A percentile compares a stretch with the other conserved stretches of the same genome.
These are phyloP conservation scores for Microcebus lehilahytsara DNA, from an alignment of 2,113 vertebrate species.

Conservation along the genomic window DNA sequence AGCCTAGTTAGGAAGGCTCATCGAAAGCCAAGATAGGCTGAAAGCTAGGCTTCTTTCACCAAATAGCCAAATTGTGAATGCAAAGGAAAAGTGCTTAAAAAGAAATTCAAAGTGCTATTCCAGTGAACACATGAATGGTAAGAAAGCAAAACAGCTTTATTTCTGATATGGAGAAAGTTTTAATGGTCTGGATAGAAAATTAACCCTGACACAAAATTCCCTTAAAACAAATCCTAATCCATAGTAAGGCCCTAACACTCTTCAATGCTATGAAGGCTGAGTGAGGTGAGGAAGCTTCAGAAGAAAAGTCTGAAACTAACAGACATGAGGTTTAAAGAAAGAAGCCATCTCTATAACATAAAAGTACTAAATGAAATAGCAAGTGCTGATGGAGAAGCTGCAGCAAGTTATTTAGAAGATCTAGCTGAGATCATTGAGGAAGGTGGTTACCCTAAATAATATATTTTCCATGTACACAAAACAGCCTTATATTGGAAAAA, in stretches of 20 bases:
- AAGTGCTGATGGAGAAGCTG: neutral
- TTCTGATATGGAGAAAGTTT: neutral
- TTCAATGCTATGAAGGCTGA: neutral
- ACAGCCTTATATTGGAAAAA: neutral
- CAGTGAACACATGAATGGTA: neutral
- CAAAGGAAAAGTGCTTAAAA: neutral
- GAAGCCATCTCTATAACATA: neutral
- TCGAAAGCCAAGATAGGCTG: neutral
- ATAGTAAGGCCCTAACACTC: neutral
- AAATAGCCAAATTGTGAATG: neutral
- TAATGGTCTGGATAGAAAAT: neutral
- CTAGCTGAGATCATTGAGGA: neutral
- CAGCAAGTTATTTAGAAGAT: neutral
- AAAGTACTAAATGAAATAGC: neutral
- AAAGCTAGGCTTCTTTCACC: neutral
- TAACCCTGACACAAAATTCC: neutral
- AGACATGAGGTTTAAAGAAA: neutral
- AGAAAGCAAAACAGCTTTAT: neutral
- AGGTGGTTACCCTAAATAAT: neutral
- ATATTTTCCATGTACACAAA: neutral
- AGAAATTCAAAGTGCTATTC: neutral
- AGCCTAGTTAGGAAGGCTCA: neutral
- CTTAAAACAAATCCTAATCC: neutral
- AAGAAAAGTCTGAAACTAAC: neutral
- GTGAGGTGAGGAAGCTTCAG: neutral